These are phyloP conservation scores for Rhynchomys soricoides DNA, from an alignment of 2,113 vertebrate species.

Conservation along the genomic window DNA sequence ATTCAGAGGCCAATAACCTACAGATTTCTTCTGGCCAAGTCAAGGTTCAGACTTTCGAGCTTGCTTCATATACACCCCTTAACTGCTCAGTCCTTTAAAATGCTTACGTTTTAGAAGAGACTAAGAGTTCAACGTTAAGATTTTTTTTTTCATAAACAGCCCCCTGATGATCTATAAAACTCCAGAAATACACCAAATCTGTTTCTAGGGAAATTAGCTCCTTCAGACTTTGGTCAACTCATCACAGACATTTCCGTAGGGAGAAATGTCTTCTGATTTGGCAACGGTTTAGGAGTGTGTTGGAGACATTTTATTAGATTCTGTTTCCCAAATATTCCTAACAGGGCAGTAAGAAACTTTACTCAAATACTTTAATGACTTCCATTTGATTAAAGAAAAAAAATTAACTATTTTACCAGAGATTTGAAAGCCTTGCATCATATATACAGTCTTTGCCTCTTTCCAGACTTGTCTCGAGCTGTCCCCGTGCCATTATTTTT, in stretches of 20 bases:
- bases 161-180: not conserved
- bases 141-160: conserved; percentile 3
- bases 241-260: conserved; percentile 15
- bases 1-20: conserved; percentile 24
- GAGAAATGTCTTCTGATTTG: conserved; percentile 51
- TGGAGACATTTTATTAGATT: conserved; percentile 29
- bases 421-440: conserved; percentile 7
- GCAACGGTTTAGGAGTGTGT: not conserved
- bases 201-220: conserved; percentile 57
- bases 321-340: conserved; percentile 24
- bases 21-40: conserved; percentile 40
- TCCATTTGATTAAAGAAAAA: conserved; percentile 31
- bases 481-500: not conserved
- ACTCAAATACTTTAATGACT: conserved; percentile 40
- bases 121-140: conserved; percentile 34
- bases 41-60: conserved; percentile 26
- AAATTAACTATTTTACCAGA: conserved; percentile 23
- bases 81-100: conserved; percentile 25
- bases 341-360: not conserved
- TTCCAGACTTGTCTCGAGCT: conserved; percentile 32
- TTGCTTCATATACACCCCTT: not conserved
- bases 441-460: not conserved
- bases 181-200: conserved; percentile 53
- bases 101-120: not conserved
- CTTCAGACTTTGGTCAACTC: conserved; percentile 17